A percentile compares a stretch with the other conserved stretches of the same genome.
phyloP scores from a whole-genome alignment of 2,888 invertebrate species.

The Apodemia duryi region DNA sequence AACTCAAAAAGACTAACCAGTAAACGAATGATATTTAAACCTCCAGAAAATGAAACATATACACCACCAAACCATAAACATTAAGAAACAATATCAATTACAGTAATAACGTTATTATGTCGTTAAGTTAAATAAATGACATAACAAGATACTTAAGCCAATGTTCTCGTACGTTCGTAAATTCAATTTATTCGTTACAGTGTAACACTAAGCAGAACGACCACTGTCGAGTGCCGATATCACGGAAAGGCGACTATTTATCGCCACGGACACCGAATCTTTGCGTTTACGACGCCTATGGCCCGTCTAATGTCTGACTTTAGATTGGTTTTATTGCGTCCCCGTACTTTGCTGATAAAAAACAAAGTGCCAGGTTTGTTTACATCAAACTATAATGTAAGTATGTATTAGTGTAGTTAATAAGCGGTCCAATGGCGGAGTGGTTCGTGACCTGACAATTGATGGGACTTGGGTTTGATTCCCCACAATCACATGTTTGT shows the following conservation, averaged over 20 bases:
- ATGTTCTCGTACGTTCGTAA: conserved; percentile 6
- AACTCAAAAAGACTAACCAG: too few relatives aligned
- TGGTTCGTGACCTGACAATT: too few relatives aligned
- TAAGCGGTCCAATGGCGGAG: too few relatives aligned
- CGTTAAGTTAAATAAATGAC: not conserved
- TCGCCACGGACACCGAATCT: conserved; percentile 13
- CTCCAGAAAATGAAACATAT: not conserved
- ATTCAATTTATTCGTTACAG: not conserved
- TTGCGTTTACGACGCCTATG: conserved; percentile 8
- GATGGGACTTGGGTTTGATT: too few relatives aligned
- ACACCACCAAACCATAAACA: not conserved
- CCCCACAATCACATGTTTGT: too few relatives aligned
- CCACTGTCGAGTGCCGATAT: conserved; percentile 18
- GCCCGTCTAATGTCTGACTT: conserved; percentile 8
- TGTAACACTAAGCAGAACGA: not conserved
- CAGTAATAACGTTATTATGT: not conserved
- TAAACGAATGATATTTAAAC: not conserved
- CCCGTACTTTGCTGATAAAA: conserved; percentile 1
- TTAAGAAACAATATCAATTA: conserved; percentile 3
- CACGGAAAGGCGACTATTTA: conserved; percentile 26
- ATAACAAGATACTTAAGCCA: conserved; percentile 1
- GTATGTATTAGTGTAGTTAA: too few relatives aligned
- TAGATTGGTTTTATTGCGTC: not conserved
- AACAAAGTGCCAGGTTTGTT: not conserved
- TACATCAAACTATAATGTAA: not conserved